Evolutionary conservation across 1,140 invertebrate species (phyloP).

Genomic region (Argopecten irradians): DNA sequence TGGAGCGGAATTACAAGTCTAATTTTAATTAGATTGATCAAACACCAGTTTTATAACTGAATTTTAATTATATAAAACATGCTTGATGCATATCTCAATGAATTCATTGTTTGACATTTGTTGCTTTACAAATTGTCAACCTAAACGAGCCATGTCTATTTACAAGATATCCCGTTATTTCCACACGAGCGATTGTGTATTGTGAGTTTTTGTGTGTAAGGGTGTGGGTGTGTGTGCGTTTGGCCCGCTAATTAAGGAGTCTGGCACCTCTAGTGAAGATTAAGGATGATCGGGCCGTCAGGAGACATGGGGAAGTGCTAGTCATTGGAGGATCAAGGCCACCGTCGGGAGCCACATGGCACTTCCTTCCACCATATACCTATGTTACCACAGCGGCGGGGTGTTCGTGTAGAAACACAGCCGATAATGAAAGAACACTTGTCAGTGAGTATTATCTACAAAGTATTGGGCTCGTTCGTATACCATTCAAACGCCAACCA

Average conservation of each 20-base stretch:
- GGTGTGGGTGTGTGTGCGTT: background rate
- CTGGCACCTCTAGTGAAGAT: slow-evolving; percentile 11
- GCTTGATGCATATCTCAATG: background rate
- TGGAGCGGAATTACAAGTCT: no score
- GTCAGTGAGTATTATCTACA: slow-evolving; percentile 16
- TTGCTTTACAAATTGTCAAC: background rate
- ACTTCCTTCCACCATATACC: background rate
- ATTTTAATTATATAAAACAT: no score
- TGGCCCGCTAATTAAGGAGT: slow-evolving; percentile 5
- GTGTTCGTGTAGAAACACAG: background rate
- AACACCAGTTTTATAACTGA: no score
- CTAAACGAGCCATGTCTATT: background rate
- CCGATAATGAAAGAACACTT: slow-evolving; percentile 15
- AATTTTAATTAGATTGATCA: no score
- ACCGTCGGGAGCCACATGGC: background rate
- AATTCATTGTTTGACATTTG: background rate
- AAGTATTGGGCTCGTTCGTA: background rate
- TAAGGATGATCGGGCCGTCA: background rate
- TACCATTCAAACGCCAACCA: background rate
- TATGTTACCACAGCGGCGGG: background rate
- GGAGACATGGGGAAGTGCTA: slow-evolving; percentile 6
- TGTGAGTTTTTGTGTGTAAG: background rate
- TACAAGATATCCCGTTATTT: background rate
- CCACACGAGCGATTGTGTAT: background rate
- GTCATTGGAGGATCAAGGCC: slow-evolving; percentile 1